Conservation (phyloP, 2,888 invertebrate species). For the Sphaerophoria taeniata region DNA sequence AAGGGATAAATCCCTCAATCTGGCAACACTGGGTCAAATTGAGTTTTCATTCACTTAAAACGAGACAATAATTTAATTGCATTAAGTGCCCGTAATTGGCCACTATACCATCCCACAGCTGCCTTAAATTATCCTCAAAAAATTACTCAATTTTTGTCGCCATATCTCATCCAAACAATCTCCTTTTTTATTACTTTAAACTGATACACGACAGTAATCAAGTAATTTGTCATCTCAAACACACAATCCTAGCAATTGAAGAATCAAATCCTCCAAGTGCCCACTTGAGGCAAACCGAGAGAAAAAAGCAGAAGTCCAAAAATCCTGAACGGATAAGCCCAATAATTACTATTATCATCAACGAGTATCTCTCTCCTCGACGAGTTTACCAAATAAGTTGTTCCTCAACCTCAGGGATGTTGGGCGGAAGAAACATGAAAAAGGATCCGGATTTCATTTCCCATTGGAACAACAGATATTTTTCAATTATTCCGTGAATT, state of each 20-base stretch:
- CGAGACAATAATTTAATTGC: constrained; percentile 59
- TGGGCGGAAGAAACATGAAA: not conserved
- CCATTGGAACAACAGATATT: constrained; percentile 18
- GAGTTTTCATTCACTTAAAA: constrained; percentile 1
- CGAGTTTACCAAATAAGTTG: constrained; percentile 53
- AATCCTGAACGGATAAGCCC: constrained; percentile 60
- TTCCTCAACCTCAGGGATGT: constrained; percentile 42
- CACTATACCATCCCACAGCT: constrained; percentile 2
- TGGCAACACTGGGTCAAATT: no score
- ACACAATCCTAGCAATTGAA: constrained; percentile 52
- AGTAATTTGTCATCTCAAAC: constrained; percentile 63
- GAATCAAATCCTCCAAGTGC: constrained; percentile 56
- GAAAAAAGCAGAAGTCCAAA: constrained; percentile 4
- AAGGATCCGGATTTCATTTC: constrained; percentile 39
- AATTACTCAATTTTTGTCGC: constrained; percentile 45
- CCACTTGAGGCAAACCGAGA: constrained; percentile 57
- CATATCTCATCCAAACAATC: constrained; percentile 27
- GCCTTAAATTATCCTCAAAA: constrained; percentile 22
- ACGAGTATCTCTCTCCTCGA: not conserved
- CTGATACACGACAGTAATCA: constrained; percentile 59
- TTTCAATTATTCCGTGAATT: constrained; percentile 60
- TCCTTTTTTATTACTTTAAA: constrained; percentile 23
- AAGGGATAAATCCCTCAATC: no score
- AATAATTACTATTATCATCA: constrained; percentile 52
- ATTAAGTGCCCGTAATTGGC: constrained; percentile 9